These are phyloP conservation scores for Tiliacea citrago DNA, from an alignment of 2,888 invertebrate species.

Conservation along the genomic window DNA sequence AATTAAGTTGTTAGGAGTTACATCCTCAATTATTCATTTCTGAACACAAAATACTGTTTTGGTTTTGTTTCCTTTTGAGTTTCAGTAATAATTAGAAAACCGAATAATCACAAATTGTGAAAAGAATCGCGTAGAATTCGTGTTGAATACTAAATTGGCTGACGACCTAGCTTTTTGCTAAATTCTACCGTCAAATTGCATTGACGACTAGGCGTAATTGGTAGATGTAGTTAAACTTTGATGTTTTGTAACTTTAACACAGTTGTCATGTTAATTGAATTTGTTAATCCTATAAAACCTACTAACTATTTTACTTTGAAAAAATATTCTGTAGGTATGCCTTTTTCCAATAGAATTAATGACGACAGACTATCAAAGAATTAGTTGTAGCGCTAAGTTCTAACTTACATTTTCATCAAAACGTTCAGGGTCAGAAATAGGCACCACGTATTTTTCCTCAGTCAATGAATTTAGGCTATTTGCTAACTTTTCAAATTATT, in stretches of 20 bases:
- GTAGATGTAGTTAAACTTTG: slow-evolving; percentile 39
- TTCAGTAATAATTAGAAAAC: slow-evolving; percentile 30
- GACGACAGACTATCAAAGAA: background rate
- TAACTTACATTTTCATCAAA: background rate
- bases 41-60: slow-evolving; percentile 49
- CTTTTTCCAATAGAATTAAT: slow-evolving; percentile 8
- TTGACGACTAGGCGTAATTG: slow-evolving; percentile 37
- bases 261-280: slow-evolving; percentile 35
- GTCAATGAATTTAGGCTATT: background rate
- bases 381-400: background rate
- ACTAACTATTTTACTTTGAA: background rate
- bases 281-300: slow-evolving; percentile 7
- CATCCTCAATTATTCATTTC: slow-evolving; percentile 49
- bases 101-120: slow-evolving; percentile 35
- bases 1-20: slow-evolving; percentile 81
- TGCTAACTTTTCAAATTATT: background rate
- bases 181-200: slow-evolving; percentile 44
- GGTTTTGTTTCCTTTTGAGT: slow-evolving; percentile 30
- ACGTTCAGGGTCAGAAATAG: background rate
- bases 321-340: background rate
- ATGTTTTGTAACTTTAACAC: slow-evolving; percentile 19
- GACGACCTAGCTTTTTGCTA: slow-evolving; percentile 36
- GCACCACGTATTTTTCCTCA: background rate
- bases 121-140: slow-evolving; percentile 17
- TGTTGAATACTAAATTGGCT: slow-evolving; percentile 41